Conservation (phyloP, 2,113 vertebrate genomes). For the Bufo bufo region DNA sequence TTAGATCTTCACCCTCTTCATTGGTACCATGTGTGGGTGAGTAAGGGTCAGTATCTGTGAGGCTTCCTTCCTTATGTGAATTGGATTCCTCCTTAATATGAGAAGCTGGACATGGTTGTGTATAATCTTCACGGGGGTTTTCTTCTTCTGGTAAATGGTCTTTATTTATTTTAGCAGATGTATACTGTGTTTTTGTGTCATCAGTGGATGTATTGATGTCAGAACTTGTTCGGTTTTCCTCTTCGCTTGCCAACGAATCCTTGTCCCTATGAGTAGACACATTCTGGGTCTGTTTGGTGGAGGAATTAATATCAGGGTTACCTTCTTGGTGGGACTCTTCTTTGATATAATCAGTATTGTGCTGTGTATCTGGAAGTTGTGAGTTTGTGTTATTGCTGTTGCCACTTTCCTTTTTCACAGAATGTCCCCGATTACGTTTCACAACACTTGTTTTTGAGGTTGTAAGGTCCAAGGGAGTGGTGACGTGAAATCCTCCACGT, state of each 20-base stretch:
- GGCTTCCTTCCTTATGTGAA: neutral
- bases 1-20: neutral
- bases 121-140: neutral
- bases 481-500: neutral
- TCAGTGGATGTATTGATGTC: neutral
- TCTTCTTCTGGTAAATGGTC: neutral
- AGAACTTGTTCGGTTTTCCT: neutral
- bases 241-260: neutral
- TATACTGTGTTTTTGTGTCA: neutral
- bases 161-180: neutral
- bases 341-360: neutral
- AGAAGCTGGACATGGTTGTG: neutral
- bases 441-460: neutral
- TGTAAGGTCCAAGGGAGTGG: neutral
- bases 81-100: neutral
- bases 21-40: neutral
- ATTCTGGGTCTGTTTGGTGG: neutral
- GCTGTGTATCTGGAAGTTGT: neutral
- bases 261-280: neutral
- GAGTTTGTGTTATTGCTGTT: neutral
- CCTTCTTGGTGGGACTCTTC: neutral
- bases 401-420: neutral
- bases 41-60: neutral
- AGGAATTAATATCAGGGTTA: neutral
- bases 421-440: neutral